Conservation (phyloP, 2,888 invertebrate species). For the Cerastis rubricosa region DNA sequence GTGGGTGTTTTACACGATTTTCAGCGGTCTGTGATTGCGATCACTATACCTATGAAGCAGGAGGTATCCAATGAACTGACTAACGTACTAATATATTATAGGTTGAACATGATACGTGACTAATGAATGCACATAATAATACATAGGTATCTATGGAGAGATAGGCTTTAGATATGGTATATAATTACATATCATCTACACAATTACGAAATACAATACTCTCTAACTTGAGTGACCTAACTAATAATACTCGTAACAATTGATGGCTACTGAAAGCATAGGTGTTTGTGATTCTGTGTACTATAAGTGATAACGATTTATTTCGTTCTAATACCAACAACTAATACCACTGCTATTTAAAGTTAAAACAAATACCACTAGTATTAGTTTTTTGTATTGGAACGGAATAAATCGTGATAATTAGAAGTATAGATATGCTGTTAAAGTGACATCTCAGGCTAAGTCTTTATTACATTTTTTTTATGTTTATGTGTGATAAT, state of each 20-base stretch:
- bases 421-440: too few species aligned
- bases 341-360: too few species aligned
- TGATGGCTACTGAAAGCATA: not conserved
- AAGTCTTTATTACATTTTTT: too few species aligned
- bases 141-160: not conserved
- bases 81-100: not conserved
- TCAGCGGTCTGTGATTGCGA: not conserved
- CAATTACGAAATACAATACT: not conserved
- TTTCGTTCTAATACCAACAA: too few species aligned
- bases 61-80: not conserved
- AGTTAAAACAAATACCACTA: too few species aligned
- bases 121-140: slow-evolving; percentile 16
- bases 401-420: too few species aligned
- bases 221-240: not conserved
- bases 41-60: not conserved
- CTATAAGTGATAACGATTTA: not conserved
- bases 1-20: not conserved
- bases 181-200: not conserved
- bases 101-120: not conserved
- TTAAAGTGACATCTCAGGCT: too few species aligned
- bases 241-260: slow-evolving; percentile 3
- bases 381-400: too few species aligned
- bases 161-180: not conserved
- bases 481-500: too few species aligned
- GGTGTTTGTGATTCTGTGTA: not conserved